Evolutionary conservation across 2,113 vertebrate genomes (phyloP).

Genomic region (Pungitius pungitius): DNA sequence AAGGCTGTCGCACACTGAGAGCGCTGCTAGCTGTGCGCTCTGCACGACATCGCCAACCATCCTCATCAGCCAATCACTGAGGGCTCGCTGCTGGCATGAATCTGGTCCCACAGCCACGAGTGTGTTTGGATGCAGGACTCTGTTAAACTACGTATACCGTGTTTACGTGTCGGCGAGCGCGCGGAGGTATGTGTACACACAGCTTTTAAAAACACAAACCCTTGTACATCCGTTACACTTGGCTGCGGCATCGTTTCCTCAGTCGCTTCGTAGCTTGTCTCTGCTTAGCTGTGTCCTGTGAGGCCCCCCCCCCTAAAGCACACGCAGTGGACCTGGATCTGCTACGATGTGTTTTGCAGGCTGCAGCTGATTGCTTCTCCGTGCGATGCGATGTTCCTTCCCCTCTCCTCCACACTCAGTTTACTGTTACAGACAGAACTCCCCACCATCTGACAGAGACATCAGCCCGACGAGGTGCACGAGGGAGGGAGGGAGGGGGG

Average conservation of each 20-base stretch:
- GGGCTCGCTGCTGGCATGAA: conserved; percentile 41
- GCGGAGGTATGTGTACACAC: conserved; percentile 43
- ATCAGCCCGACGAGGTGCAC: conserved; percentile 54
- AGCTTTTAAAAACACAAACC: conserved; percentile 52
- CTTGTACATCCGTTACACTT: conserved; percentile 33
- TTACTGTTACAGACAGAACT: conserved; percentile 67
- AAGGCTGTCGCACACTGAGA: conserved; percentile 29
- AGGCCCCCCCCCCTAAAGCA: conserved; percentile 13
- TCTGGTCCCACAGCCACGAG: conserved; percentile 9
- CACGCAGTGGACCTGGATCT: conserved; percentile 13
- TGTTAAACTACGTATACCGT: conserved; percentile 28
- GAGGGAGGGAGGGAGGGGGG: conserved; percentile 19
- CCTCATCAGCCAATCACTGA: conserved; percentile 50
- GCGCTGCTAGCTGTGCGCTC: conserved; percentile 44
- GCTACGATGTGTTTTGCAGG: conserved; percentile 66
- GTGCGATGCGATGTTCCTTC: conserved; percentile 50
- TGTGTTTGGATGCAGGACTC: conserved; percentile 27
- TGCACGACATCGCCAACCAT: conserved; percentile 66
- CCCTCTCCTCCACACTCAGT: conserved; percentile 62
- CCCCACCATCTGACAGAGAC: conserved; percentile 75
- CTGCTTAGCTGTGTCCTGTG: conserved; percentile 2
- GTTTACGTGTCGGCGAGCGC: conserved; percentile 39
- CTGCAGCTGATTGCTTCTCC: conserved; percentile 49
- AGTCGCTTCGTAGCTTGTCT: conserved; percentile 31
- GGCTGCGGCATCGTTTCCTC: conserved; percentile 33